A percentile compares a stretch with the other conserved stretches of the same genome.
Conservation (phyloP, 2,797 vertebrate species). For the Pantherophis alleghaniensis region DNA sequence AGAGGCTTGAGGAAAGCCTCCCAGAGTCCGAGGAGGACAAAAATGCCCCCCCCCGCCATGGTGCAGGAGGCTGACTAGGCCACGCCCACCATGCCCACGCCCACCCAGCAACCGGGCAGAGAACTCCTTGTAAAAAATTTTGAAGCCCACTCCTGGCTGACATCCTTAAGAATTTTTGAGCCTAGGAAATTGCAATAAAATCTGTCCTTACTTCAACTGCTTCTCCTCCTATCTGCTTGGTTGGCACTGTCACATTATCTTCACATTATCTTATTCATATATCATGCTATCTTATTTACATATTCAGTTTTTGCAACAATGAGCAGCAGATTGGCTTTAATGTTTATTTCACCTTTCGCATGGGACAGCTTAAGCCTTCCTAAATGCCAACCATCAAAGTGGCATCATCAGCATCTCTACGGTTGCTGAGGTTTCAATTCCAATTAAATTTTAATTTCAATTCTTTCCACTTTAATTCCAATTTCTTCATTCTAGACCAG, state of each 20-base stretch:
- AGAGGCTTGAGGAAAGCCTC: too few species aligned
- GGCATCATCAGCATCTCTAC: not conserved
- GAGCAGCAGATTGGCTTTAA: not conserved
- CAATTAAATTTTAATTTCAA: not conserved
- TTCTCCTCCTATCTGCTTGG: not conserved
- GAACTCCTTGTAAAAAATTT: too few species aligned
- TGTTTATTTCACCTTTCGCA: not conserved
- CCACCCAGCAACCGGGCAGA: too few species aligned
- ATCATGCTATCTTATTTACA: not conserved
- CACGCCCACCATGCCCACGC: too few species aligned
- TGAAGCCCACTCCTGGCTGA: not conserved
- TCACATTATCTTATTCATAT: not conserved
- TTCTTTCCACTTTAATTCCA: not conserved
- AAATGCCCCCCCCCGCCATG: too few species aligned
- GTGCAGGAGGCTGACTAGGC: too few species aligned
- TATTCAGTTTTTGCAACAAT: not conserved
- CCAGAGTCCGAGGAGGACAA: too few species aligned
- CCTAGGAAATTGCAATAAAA: not conserved
- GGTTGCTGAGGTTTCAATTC: not conserved
- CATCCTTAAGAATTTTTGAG: not conserved
- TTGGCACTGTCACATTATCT: not conserved
- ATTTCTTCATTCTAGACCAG: not conserved
- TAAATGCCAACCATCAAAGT: not conserved
- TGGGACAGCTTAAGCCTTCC: not conserved
- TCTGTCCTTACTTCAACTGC: not conserved